Evolutionary conservation across 1,140 invertebrate genomes (phyloP).

Genomic region (Nilaparvata lugens): DNA sequence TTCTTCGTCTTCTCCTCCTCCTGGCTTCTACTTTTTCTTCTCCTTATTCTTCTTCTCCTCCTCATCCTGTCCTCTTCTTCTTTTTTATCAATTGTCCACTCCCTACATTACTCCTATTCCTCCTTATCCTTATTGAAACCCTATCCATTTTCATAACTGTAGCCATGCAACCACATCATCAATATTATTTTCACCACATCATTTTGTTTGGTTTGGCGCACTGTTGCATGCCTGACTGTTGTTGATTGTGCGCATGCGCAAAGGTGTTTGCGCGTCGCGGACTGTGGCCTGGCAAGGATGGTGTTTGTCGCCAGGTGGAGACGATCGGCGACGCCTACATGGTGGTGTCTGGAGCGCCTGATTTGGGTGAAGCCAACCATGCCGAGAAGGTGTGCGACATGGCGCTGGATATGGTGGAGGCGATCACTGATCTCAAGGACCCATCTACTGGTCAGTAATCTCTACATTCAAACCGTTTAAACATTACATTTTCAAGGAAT

Average conservation of each 20-base stretch:
- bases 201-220: background rate
- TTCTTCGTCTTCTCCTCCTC: no score
- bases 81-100: no score
- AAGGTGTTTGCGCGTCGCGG: background rate
- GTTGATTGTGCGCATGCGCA: background rate
- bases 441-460: constrained; percentile 65
- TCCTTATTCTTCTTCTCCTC: no score
- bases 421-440: constrained; percentile 82
- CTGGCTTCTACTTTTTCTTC: no score
- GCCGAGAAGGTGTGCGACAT: constrained; percentile 92
- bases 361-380: constrained; percentile 76
- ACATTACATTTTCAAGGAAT: no score
- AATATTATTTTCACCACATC: constrained; percentile 1
- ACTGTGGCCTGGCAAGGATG: background rate
- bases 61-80: no score
- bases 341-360: constrained; percentile 92
- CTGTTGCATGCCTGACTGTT: background rate
- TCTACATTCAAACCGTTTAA: no score
- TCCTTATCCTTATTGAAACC: no score
- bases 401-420: constrained; percentile 92
- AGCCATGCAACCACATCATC: no score
- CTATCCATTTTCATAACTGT: no score
- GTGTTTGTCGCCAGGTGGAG: constrained; percentile 60
- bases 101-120: no score
- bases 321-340: constrained; percentile 96